Evolutionary conservation across 2,888 invertebrate genomes (phyloP).

Genomic region (Rhagium mordax): DNA sequence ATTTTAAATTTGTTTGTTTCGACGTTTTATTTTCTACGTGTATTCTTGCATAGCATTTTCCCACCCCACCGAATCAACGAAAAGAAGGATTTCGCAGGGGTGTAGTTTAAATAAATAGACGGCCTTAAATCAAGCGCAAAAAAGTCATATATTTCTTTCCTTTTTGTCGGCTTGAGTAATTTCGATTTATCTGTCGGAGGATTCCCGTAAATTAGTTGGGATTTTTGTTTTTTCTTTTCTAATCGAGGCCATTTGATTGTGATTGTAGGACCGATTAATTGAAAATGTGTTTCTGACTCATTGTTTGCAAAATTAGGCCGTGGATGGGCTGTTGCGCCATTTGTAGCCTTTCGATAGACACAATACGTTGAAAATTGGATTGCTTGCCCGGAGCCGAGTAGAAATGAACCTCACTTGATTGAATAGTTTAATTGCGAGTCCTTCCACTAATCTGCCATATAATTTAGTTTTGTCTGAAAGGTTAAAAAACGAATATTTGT

Average conservation of each 20-base stretch:
- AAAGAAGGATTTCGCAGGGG: constrained; percentile 26
- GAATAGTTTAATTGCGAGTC: not conserved
- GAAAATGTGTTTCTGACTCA: not conserved
- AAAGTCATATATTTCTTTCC: constrained; percentile 32
- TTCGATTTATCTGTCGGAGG: constrained; percentile 12
- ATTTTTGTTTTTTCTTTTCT: not conserved
- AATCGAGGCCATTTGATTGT: not conserved
- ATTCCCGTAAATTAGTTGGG: constrained; percentile 32
- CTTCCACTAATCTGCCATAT: not conserved
- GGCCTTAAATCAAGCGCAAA: constrained; percentile 38
- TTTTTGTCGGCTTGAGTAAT: constrained; percentile 20
- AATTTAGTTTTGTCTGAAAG: too few relatives aligned
- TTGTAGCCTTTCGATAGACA: not conserved
- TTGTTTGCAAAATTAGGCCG: not conserved
- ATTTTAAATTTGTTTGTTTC: constrained; percentile 48
- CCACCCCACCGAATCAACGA: constrained; percentile 33
- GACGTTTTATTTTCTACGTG: constrained; percentile 31
- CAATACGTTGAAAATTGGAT: not conserved
- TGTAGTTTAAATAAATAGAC: constrained; percentile 39
- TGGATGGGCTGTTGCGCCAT: not conserved
- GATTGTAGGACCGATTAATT: not conserved
- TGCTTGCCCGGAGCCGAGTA: not conserved
- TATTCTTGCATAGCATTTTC: constrained; percentile 38
- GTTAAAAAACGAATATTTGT: too few relatives aligned
- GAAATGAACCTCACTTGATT: not conserved